Conservation (phyloP, 2,888 invertebrate genomes). For the Trisateles emortualis region DNA sequence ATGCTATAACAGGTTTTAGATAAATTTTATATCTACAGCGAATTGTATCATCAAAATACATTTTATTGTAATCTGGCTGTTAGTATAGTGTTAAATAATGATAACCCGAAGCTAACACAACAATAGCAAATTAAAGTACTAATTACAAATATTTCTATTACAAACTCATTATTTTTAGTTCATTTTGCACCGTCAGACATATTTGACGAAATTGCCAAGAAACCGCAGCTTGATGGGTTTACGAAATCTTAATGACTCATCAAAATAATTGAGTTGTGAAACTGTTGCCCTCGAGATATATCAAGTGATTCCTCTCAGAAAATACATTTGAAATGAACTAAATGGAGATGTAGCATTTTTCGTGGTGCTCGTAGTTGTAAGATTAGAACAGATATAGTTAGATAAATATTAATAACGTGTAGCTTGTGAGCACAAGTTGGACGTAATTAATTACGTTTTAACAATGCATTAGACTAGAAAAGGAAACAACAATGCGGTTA, state of each 20-base stretch:
- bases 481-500: too few species aligned
- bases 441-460: too few species aligned
- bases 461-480: too few species aligned
- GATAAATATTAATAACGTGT: too few species aligned
- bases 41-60: neutral
- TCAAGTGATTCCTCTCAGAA: slow-evolving; percentile 13
- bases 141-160: slow-evolving; percentile 24
- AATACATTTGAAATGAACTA: neutral
- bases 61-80: neutral
- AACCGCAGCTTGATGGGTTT: slow-evolving; percentile 57
- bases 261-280: slow-evolving; percentile 52
- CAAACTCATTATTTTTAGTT: slow-evolving; percentile 21
- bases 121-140: neutral
- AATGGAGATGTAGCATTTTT: neutral
- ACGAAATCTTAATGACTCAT: slow-evolving; percentile 60
- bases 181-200: slow-evolving; percentile 34
- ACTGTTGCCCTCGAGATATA: slow-evolving; percentile 44
- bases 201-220: slow-evolving; percentile 52
- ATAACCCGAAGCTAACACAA: neutral
- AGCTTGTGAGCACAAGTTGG: too few species aligned
- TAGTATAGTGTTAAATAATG: neutral
- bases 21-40: neutral
- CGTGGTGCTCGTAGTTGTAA: too few species aligned
- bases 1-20: neutral
- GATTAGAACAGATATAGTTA: too few species aligned